Evolutionary conservation across 2,888 invertebrate species (phyloP).

Genomic region (Tortricodes alternella): DNA sequence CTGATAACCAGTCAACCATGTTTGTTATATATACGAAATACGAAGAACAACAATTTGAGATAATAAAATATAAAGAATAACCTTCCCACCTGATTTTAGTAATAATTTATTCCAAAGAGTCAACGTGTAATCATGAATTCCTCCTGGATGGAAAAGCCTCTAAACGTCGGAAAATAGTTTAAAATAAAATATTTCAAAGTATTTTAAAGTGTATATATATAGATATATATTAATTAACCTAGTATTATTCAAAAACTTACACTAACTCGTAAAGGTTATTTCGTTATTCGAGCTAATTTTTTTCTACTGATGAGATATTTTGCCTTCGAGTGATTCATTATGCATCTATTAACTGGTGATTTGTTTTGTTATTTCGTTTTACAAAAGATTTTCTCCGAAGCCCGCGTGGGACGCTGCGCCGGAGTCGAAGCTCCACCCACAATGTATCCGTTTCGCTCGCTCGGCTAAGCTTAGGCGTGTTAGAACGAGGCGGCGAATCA

Average conservation of each 20-base stretch:
- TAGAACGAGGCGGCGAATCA: slow-evolving; percentile 22
- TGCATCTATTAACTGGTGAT: slow-evolving; percentile 48
- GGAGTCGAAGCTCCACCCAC: slow-evolving; percentile 53
- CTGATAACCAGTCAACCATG: no score
- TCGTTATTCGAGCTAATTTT: not conserved
- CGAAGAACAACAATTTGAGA: no score
- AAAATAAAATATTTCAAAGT: no score
- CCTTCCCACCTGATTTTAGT: no score
- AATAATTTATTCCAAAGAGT: no score
- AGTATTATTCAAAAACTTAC: not conserved
- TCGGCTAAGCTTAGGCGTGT: slow-evolving; percentile 15
- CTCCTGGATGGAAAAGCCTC: no score
- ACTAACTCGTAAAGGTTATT: slow-evolving; percentile 4
- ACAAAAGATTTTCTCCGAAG: slow-evolving; percentile 43
- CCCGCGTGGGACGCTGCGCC: slow-evolving; percentile 54
- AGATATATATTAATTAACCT: no score
- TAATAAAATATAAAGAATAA: no score
- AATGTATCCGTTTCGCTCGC: slow-evolving; percentile 43
- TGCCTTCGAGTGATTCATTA: slow-evolving; percentile 37
- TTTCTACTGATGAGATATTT: slow-evolving; percentile 5
- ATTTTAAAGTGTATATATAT: no score
- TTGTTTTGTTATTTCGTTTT: slow-evolving; percentile 53
- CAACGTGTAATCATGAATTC: no score
- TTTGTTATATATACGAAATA: no score
- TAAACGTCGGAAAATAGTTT: no score